Base-by-base conservation (phyloP, 2,113 vertebrate genomes). In the Anguilla rostrata region DNA sequence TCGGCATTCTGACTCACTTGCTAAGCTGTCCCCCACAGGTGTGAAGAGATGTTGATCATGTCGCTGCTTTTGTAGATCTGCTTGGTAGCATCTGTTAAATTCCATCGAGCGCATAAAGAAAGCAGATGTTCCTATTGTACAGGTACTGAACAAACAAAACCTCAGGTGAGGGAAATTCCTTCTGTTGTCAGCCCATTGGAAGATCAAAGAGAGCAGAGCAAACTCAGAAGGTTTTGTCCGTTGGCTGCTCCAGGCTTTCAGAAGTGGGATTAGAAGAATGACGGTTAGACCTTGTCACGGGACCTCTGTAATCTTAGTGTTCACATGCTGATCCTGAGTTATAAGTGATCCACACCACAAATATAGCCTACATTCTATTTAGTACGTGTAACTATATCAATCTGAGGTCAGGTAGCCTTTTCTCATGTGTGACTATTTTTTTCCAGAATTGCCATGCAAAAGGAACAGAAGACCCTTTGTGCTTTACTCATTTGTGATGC, bases 91-190 rank as follows among this genome's bases (percentile, higher is more conserved):
- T 82, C 57, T 39, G 20, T 26, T 29, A 16, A 49, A 85, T 87
- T 87, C 80, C 86, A 86, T 88, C 86, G 89, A 83, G 82, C 43
- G 2, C 39, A 40, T 81, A 79, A 49, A 84, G 41, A 83, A 84
- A 90, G 34, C 87, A 91, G 89, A 86, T 90, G 89, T 89, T 90
- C 82, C 46, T 60, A 3, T 40, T 86, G 53, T 56, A 39, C 83
- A 57, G 53, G n/a, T 87, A 29, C n/a, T 39, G 2, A 11, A n/a
- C 43, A 84, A 75, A 66, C 20, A 82, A 84, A 49, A 83, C 12
- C 43, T 18, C 71, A n/a, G 18, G 5, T 66, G 66, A 60, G 43
- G 29, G 56, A 80, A 80, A 40, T 40, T 80, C 34, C 43, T 82
- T 15, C 49, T 66, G 43, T 41, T 83, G 82, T 85, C 78, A 41